A percentile compares a stretch with the other conserved stretches of the same genome.
Evolutionary conservation across 1,140 invertebrate genomes (phyloP).

Genomic region (Drosophila oshimai): DNA sequence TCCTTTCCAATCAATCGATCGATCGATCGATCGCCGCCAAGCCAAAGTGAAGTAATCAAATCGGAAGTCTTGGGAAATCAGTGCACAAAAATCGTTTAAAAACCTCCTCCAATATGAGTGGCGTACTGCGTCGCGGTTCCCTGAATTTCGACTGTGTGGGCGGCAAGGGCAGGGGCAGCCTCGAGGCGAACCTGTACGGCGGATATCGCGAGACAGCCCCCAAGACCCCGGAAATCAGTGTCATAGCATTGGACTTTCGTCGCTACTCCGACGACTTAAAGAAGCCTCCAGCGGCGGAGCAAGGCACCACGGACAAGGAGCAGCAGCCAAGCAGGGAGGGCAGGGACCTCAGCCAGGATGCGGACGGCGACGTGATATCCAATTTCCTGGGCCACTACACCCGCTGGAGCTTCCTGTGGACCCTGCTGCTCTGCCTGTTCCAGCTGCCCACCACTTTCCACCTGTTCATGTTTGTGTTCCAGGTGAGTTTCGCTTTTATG

Average conservation of each 20-base stretch:
- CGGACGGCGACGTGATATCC: conserved; percentile 85
- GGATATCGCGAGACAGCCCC: conserved; percentile 68
- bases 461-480: conserved; percentile 81
- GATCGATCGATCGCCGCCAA: not conserved
- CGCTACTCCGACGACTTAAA: conserved; percentile 76
- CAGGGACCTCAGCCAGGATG: conserved; percentile 82
- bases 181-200: conserved; percentile 76
- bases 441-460: conserved; percentile 80
- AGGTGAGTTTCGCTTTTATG: conserved; percentile 70
- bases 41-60: not conserved
- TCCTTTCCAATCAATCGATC: conserved; percentile 13
- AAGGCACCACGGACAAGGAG: not conserved
- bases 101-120: conserved; percentile 57
- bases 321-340: not conserved
- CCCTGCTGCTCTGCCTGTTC: conserved; percentile 87
- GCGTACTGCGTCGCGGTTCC: conserved; percentile 75
- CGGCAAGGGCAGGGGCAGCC: conserved; percentile 61
- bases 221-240: conserved; percentile 79
- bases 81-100: not conserved
- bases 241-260: conserved; percentile 77
- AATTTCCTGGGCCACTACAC: conserved; percentile 88
- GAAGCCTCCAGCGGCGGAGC: conserved; percentile 26
- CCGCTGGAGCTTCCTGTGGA: conserved; percentile 88
- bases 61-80: conserved; percentile 12
- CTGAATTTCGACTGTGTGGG: conserved; percentile 70